Conservation (phyloP, 2,797 vertebrate genomes). For the Danio aesculapii region DNA sequence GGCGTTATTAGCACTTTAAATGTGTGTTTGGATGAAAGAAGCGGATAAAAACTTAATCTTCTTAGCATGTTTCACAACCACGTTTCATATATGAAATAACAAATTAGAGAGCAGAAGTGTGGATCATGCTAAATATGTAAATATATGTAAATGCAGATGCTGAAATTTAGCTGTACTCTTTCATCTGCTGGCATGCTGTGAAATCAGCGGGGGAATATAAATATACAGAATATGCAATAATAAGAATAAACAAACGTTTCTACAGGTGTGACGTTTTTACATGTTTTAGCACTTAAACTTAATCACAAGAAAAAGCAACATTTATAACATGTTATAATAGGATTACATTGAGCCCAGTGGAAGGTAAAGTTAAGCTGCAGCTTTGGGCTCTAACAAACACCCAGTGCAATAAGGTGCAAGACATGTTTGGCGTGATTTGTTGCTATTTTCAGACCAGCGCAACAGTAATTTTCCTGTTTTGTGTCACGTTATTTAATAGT, state of each 20-base stretch:
- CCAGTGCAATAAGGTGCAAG: no score
- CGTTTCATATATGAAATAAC: slow-evolving; percentile 48
- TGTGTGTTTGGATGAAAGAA: slow-evolving; percentile 72
- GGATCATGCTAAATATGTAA: slow-evolving; percentile 57
- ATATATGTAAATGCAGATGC: slow-evolving; percentile 51
- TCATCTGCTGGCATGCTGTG: slow-evolving; percentile 27
- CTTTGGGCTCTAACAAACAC: no score
- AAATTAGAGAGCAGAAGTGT: slow-evolving; percentile 39
- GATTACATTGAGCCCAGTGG: no score
- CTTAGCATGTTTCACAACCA: slow-evolving; percentile 57
- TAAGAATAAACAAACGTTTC: no score
- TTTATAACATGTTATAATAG: not conserved
- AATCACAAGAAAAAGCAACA: no score
- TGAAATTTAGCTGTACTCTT: slow-evolving; percentile 24
- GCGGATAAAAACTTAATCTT: slow-evolving; percentile 55
- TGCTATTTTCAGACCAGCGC: no score
- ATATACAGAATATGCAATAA: not conserved
- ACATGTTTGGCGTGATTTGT: no score
- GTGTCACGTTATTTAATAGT: no score
- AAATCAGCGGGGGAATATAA: not conserved
- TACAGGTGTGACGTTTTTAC: slow-evolving; percentile 47
- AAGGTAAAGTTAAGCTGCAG: no score
- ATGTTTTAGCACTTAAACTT: no score
- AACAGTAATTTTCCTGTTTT: no score
- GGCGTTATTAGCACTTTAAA: slow-evolving; percentile 73